These are phyloP conservation scores for Trichechus manatus DNA, from an alignment of 2,113 vertebrate genomes.

Conservation along the genomic window DNA sequence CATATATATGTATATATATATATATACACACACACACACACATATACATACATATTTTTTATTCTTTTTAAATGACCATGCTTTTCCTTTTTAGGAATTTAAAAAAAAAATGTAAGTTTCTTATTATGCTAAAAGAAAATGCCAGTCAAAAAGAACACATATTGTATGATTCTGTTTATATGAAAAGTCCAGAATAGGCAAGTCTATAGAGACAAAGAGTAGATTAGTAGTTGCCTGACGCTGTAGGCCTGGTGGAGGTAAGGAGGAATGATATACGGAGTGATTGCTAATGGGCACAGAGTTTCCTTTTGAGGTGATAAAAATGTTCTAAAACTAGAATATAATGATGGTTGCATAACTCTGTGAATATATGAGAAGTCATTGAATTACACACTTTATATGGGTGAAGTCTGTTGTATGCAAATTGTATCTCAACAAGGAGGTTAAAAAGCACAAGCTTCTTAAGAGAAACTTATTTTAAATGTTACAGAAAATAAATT, in stretches of 20 bases:
- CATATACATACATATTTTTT: too few relatives aligned
- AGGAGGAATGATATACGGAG: not conserved
- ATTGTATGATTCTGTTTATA: not conserved
- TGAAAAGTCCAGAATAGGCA: not conserved
- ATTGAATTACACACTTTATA: not conserved
- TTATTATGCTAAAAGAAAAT: not conserved
- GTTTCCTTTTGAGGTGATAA: too few relatives aligned
- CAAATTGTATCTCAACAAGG: not conserved
- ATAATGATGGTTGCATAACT: too few relatives aligned
- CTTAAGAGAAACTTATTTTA: conserved; percentile 9
- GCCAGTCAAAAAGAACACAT: not conserved
- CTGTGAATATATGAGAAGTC: not conserved
- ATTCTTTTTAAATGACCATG: too few relatives aligned
- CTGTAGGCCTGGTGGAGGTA: rapidly evolving
- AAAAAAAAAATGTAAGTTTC: not conserved
- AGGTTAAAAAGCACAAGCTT: not conserved
- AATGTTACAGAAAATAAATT: not conserved
- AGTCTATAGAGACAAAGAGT: not conserved
- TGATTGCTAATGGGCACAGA: not conserved
- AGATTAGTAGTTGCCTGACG: not conserved
- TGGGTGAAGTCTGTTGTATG: not conserved
- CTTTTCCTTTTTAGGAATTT: too few relatives aligned
- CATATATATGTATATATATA: not conserved
- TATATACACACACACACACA: too few relatives aligned
- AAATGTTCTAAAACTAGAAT: too few relatives aligned